Base-by-base conservation (phyloP, 2,888 invertebrate species). In the Trisateles emortualis region DNA sequence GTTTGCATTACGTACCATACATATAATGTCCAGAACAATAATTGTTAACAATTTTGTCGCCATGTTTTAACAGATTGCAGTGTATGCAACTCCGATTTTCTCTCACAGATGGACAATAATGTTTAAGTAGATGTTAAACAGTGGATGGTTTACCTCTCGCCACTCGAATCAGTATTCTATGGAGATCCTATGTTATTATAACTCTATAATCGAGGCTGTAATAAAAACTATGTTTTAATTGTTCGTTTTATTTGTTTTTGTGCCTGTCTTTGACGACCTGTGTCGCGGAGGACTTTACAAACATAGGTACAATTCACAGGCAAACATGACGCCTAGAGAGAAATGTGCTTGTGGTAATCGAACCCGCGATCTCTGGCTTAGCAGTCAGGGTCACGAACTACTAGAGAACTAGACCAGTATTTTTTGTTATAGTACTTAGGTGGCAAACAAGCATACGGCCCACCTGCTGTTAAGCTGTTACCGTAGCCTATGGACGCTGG, bases 141-240 rank as follows among this genome's bases (percentile, higher is more conserved):
- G 56, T 72, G 65, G 52, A 58, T 59, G 55, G 59, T 40, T 29
- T 49, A 59, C 63, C 59, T 64, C 59, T 62, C 46, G 57, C 56
- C 55, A 63, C 47, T 13, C 53, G n/a, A 59, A 81, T 81, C 88
- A 88, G 88, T 88, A 88, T 88, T 88, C 72, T 68, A 73, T 63
- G 65, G 81, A 83, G 83, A 86, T 84, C 86, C 83, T 85, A 74
- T 62, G 55, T 54, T 75, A 56, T 56, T 56, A 50, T 74, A n/a
- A 66, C 59, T 68, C 62, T 70, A 72, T 67, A 76, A 81, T 75
- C 70, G 85, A 88, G 87, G 87, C 87, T 89, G 84, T 86, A 86
- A 87, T 87, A 84, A 88, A 85, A 71, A 66, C 73, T 84, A 76
- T 78, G 72, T 78, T 79, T 52, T 59, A 71, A 56, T 50, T 10